Percentiles rank a stretch among this genome's conserved stretches.
These are phyloP conservation scores for Lipophrys pholis DNA, from an alignment of 2,113 vertebrate genomes.

Conservation along the genomic window DNA sequence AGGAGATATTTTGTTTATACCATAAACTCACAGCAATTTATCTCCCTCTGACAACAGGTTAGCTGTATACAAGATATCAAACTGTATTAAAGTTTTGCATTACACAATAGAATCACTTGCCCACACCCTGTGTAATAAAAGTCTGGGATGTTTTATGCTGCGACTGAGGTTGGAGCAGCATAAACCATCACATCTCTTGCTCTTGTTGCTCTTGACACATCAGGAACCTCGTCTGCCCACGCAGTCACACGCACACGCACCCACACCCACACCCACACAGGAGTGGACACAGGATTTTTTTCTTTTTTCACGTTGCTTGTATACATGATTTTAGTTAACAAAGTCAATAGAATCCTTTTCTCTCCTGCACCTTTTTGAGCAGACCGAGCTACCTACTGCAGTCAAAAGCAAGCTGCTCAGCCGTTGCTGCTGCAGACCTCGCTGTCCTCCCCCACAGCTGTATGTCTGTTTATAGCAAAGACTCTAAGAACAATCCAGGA, in stretches of 20 bases:
- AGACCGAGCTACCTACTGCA: neutral
- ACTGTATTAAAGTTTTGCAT: neutral
- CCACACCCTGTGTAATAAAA: neutral
- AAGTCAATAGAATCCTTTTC: neutral
- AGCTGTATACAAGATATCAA: neutral
- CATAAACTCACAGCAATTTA: neutral
- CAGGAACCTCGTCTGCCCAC: neutral
- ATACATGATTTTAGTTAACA: neutral
- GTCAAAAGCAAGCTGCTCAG: neutral
- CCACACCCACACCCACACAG: no score
- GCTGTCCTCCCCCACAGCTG: neutral
- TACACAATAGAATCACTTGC: neutral
- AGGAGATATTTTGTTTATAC: neutral
- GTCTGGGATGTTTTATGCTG: neutral
- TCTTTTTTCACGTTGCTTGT: neutral
- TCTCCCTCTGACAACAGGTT: neutral
- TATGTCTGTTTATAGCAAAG: conserved; percentile 8
- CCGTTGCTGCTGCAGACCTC: neutral
- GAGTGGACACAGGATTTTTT: neutral
- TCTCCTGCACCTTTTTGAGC: neutral
- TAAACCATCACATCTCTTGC: neutral
- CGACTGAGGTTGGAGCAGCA: neutral
- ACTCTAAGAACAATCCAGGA: conserved; percentile 3
- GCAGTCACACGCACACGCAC: no score
- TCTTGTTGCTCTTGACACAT: neutral